Evolutionary conservation across 2,113 vertebrate species (phyloP), one percentile per base, ranked within the genome.

Genomic region (Cercopithecus mona): DNA sequence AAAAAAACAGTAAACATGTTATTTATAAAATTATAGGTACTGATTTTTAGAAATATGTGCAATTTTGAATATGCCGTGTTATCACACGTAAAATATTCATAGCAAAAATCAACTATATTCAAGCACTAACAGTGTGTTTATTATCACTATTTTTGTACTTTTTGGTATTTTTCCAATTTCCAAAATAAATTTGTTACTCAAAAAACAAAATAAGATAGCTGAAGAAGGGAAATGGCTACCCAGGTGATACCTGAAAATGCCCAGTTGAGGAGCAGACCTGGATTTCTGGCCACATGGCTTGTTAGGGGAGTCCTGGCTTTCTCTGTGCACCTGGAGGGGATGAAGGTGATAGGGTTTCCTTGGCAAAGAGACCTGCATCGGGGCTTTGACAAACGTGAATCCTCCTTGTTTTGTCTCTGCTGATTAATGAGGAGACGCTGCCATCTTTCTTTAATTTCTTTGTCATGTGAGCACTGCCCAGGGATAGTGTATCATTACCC

Each of bases 331-430:
- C 32, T 61, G 2, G 16, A 64, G 32, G 27, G 4, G n/a, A 38
- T 23, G 25, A 22, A 45, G 45, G 17, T 38, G 5, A 12, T 12
- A 30, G 0, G 3, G 22, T 11, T 3, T 43, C n/a, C 48, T 61
- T 48, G 90, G 25, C 27, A 22, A 32, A 27, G 12, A 89, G 23
- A 32, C 14, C 1, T 30, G 10, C 2, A 0, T 0, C 50, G 50
- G n/a, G 72, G 43, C 61, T 90, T 61, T 38, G 8, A 30, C 48
- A 13, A 25, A 12, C 1, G 0, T 18, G 50, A 4, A 6, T 48
- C 94, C 50, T 90, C 23, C 18, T 27, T 52, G 40, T 22, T 43
- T 20, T 18, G 6, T 85, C 59, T 79, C 22, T 64, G 73, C 50
- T 55, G 72, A 38, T 79, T 13, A 79, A 43, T 0, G 25, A 59